Evolutionary conservation across 2,113 vertebrate genomes (phyloP).

Genomic region (Coregonus clupeaformis): DNA sequence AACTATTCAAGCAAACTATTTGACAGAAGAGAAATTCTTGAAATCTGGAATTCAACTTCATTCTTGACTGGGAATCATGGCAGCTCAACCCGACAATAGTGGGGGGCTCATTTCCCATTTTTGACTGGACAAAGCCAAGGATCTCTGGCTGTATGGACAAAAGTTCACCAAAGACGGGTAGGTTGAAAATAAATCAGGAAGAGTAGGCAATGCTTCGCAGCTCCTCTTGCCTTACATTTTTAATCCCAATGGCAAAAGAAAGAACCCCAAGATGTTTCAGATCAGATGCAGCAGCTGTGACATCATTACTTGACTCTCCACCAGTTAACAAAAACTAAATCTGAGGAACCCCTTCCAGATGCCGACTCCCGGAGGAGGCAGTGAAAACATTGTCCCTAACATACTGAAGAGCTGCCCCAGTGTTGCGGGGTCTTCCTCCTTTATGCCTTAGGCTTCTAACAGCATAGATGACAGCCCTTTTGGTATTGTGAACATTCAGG

Average conservation of each 20-base stretch:
- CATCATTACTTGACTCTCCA: slow-evolving; percentile 76
- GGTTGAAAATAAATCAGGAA: slow-evolving; percentile 76
- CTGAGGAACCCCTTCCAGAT: slow-evolving; percentile 80
- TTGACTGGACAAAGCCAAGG: slow-evolving; percentile 63
- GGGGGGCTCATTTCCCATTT: slow-evolving; percentile 57
- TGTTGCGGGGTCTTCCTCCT: slow-evolving; percentile 79
- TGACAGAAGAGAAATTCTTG: not conserved
- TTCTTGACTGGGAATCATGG: slow-evolving; percentile 21
- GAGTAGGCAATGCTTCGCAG: slow-evolving; percentile 82
- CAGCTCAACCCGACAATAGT: slow-evolving; percentile 67
- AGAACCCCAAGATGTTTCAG: slow-evolving; percentile 77
- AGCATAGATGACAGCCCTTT: slow-evolving; percentile 78
- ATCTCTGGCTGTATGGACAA: slow-evolving; percentile 72
- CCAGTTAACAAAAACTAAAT: slow-evolving; percentile 84
- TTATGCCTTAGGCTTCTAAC: slow-evolving; percentile 84
- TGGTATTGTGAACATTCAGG: slow-evolving; percentile 70
- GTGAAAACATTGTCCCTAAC: slow-evolving; percentile 77
- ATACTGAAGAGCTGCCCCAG: slow-evolving; percentile 83
- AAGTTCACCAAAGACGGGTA: slow-evolving; percentile 82
- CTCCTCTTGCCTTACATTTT: slow-evolving; percentile 76
- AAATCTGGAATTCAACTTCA: slow-evolving; percentile 8
- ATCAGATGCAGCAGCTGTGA: slow-evolving; percentile 68
- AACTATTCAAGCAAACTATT: slow-evolving; percentile 31
- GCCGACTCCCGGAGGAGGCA: slow-evolving; percentile 82
- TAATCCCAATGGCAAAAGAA: slow-evolving; percentile 83